phyloP scores from a whole-genome alignment of 2,888 invertebrate genomes.

The Drosophila percnosoma region DNA sequence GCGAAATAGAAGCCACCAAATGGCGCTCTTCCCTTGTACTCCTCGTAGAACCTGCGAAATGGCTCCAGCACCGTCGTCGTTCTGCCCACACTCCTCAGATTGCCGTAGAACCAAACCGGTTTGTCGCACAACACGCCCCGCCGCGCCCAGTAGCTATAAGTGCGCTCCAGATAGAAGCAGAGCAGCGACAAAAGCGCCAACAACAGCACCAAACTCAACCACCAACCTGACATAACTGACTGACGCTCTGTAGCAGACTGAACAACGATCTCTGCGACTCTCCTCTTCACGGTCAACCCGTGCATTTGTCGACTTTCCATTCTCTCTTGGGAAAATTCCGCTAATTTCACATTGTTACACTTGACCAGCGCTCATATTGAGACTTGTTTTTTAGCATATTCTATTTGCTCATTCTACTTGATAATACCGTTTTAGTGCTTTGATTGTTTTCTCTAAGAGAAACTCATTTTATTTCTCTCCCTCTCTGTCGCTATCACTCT shows the following conservation, averaged over 20 bases:
- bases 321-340: constrained; percentile 7
- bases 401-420: constrained; percentile 4
- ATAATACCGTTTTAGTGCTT: neutral
- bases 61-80: constrained; percentile 63
- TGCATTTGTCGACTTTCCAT: neutral
- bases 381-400: neutral
- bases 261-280: constrained; percentile 11
- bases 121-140: constrained; percentile 68
- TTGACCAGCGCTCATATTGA: constrained; percentile 10
- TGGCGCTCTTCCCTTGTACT: constrained; percentile 68
- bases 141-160: constrained; percentile 66
- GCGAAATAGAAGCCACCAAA: constrained; percentile 79
- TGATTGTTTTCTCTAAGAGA: constrained; percentile 6
- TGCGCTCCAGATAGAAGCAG: constrained; percentile 36
- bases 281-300: neutral
- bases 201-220: constrained; percentile 37
- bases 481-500: too few species aligned
- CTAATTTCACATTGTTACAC: constrained; percentile 13
- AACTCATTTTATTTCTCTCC: neutral
- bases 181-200: constrained; percentile 23
- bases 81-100: constrained; percentile 61
- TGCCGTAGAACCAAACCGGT: constrained; percentile 69
- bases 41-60: constrained; percentile 68
- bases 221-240: constrained; percentile 43
- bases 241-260: constrained; percentile 19